Base-by-base conservation (phyloP, 2,888 invertebrate species). In the Octodonta nipae region DNA sequence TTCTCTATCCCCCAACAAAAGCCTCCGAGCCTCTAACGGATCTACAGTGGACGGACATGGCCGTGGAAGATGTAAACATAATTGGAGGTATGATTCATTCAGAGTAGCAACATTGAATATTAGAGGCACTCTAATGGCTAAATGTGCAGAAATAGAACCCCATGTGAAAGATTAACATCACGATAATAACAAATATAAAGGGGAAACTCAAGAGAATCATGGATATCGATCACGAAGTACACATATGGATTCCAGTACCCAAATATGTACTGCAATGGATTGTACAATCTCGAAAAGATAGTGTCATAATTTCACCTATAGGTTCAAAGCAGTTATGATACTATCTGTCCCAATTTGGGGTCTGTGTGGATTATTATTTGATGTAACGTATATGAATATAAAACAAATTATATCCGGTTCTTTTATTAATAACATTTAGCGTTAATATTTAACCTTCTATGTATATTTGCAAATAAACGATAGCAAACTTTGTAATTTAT, bases 161-260 rank as follows among this genome's bases (percentile, higher is more conserved):
- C n/a, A n/a, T n/a, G n/a, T n/a, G 20, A 20, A 20, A 20, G 20
- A 20, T 6, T n/a, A 20, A 20, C n/a, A 20, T 20, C n/a, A 20
- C n/a, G 20, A 20, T 20, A 20, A 6, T 20, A 20, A 7, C 20
- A 20, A n/a, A 20, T 7, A 20, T n/a, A 20, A 7, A 20, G 20
- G n/a, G n/a, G n/a, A 20, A 20, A n/a, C 20, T 20, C 20, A 20
- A 20, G 20, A n/a, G 20, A 20, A 20, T n/a, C 20, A 20, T 20
- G 20, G 20, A 20, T n/a, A 20, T 20, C n/a, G 20, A 20, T 20
- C 20, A 20, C 20, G 20, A 20, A 20, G 20, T 20, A 20, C 20
- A 7, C 20, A 20, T 7, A 20, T 20, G 20, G 20, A 20, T 6
- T 20, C 6, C 7, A 20, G 20, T 20, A 20, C 20, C 20, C n/a